A percentile compares a stretch with the other conserved stretches of the same genome.
These are phyloP conservation scores for Drosophila suzukii DNA, from an alignment of 1,140 invertebrate species.

Conservation along the genomic window DNA sequence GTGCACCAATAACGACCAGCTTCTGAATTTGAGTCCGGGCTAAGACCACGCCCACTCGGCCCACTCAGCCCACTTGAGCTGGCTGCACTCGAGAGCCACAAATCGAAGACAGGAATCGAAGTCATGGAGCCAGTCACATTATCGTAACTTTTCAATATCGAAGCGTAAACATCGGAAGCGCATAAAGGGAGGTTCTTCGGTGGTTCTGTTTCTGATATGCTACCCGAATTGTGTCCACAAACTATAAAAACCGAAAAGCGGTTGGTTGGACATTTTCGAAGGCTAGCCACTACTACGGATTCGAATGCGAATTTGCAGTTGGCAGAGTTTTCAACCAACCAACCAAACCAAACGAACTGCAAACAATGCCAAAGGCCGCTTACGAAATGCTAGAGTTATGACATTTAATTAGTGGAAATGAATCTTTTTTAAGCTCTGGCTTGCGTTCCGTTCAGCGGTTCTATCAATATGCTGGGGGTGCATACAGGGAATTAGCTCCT, in stretches of 20 bases:
- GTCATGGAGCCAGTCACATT: slow-evolving; percentile 5
- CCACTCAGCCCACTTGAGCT: slow-evolving; percentile 12
- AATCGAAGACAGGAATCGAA: slow-evolving; percentile 5
- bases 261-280: not conserved
- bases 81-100: slow-evolving; percentile 15
- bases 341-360: slow-evolving; percentile 1
- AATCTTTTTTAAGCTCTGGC: slow-evolving; percentile 16
- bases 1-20: slow-evolving; percentile 17
- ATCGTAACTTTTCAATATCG: slow-evolving; percentile 24
- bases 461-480: not conserved
- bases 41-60: slow-evolving; percentile 1
- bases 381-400: slow-evolving; percentile 29
- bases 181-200: not conserved
- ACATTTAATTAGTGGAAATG: slow-evolving; percentile 45
- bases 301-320: slow-evolving; percentile 1
- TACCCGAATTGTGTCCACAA: not conserved
- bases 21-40: slow-evolving; percentile 4
- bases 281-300: slow-evolving; percentile 1
- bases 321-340: not conserved
- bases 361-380: slow-evolving; percentile 13
- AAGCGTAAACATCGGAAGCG: slow-evolving; percentile 11
- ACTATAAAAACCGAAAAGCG: not conserved
- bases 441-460: not conserved
- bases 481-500: slow-evolving; percentile 14
- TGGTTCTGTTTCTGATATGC: slow-evolving; percentile 13